Base-by-base conservation (phyloP, 2,888 invertebrate species). In the Phaedon cochleariae region DNA sequence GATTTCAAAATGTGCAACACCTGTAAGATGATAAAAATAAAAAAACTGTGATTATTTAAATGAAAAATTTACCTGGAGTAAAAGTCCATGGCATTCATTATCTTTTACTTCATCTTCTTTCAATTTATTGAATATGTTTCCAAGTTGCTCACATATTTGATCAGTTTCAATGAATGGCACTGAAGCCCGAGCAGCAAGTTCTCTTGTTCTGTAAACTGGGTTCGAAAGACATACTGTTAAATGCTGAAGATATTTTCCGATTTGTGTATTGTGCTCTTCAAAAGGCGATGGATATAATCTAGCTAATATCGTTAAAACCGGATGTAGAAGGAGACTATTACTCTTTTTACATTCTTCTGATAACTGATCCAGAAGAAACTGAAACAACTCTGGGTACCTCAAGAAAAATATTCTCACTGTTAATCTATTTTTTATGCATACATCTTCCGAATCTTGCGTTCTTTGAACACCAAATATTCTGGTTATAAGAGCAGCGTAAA, bases 391-490 rank as follows among this genome's bases (percentile, higher is more conserved):
- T n/a, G 90, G 89, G 81, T 88, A 91, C 65, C 87, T 86, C 71
- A 91, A 86, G 83, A 95, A 95, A 85, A 97, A 97, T 52, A 93
- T 89, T 65, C 90, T 87, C 52, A 89, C 92, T 22, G 92, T 90
- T 89, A 93, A 89, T 74, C 86, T 87, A 82, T 92, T 91, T 54
- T 91, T 86, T 15, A 86, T 83, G 64, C 87, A 86, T 29, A 90
- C 80, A 64, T 85, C 84, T n/a, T 88, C 86, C 6, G 84, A 82
- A 76, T 87, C 87, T 48, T 87, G 86, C 0, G 87, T 86, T 59
- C 92, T 85, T 75, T 87, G 87, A 18, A 95, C 96, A 1, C 97
- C 97, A 85, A 98, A 97, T 71, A 95, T 90, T 70, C 97, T 87
- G 49, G 90, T 90, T 77, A 95, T 89, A 34, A 98, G 85, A 2